Percentiles rank a stretch among this genome's conserved stretches.
phyloP scores from a whole-genome alignment of 2,888 invertebrate species.

The Pseudococcus jackbeardsleyi region DNA sequence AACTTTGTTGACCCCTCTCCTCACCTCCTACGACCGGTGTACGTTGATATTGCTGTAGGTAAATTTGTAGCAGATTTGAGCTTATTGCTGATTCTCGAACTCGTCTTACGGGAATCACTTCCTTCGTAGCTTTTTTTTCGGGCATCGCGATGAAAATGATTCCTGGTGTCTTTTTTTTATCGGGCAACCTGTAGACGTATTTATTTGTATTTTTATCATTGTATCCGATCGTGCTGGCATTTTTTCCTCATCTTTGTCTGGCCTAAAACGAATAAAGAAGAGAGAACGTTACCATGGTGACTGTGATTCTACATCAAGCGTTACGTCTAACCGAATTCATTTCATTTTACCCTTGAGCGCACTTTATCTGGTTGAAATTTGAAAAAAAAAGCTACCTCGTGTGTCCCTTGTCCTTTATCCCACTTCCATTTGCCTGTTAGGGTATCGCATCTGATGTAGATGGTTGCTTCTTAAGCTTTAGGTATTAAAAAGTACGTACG shows the following conservation, averaged over 20 bases:
- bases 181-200: conserved; percentile 53
- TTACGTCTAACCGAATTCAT: conserved; percentile 53
- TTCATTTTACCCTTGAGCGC: conserved; percentile 62
- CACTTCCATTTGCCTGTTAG: not conserved
- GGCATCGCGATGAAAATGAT: not conserved
- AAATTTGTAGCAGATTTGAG: too few species aligned
- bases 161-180: conserved; percentile 20
- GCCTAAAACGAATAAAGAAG: conserved; percentile 52
- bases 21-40: too few species aligned
- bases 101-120: not conserved
- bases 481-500: conserved; percentile 42
- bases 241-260: conserved; percentile 57
- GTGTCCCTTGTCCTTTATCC: not conserved
- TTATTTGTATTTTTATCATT: conserved; percentile 15
- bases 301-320: conserved; percentile 22
- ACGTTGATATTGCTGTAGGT: too few species aligned
- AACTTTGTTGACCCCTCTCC: too few species aligned
- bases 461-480: conserved; percentile 37
- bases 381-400: conserved; percentile 13
- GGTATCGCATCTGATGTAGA: not conserved
- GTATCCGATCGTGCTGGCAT: conserved; percentile 48
- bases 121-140: not conserved
- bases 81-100: too few species aligned
- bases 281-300: conserved; percentile 52
- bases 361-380: conserved; percentile 62